Conservation (phyloP, 2,888 invertebrate species). For the Abscondita cerata region DNA sequence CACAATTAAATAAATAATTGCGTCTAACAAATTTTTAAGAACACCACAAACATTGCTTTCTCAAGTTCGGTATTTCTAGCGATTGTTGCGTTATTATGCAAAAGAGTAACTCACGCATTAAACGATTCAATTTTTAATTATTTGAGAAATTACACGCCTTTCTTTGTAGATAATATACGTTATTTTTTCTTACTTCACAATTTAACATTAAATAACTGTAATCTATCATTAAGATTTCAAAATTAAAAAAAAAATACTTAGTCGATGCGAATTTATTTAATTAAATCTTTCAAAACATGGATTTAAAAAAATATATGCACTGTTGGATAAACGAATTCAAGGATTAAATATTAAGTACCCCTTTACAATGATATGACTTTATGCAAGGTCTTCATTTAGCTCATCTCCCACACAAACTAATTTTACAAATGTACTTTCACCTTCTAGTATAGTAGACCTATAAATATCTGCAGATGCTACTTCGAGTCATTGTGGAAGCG, state of each 20-base stretch:
- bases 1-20: no score
- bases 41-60: no score
- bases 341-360: slow-evolving; percentile 38
- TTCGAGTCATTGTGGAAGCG: slow-evolving; percentile 39
- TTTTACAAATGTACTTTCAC: slow-evolving; percentile 42
- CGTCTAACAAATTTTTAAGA: no score
- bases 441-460: slow-evolving; percentile 35
- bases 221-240: neutral
- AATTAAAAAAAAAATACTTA: neutral
- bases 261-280: slow-evolving; percentile 2
- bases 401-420: slow-evolving; percentile 41
- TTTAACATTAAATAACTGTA: neutral
- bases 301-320: slow-evolving; percentile 8
- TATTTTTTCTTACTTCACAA: neutral
- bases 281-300: slow-evolving; percentile 16
- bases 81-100: no score
- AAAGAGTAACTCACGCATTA: no score
- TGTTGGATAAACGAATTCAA: slow-evolving; percentile 25
- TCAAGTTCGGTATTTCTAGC: no score
- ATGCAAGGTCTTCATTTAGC: slow-evolving; percentile 31
- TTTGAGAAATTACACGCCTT: no score
- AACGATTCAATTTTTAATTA: no score
- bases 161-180: no score
- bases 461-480: slow-evolving; percentile 41
- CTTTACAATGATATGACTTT: slow-evolving; percentile 27